phyloP scores from a whole-genome alignment of 2,888 invertebrate genomes.

The Plebejus melissa region DNA sequence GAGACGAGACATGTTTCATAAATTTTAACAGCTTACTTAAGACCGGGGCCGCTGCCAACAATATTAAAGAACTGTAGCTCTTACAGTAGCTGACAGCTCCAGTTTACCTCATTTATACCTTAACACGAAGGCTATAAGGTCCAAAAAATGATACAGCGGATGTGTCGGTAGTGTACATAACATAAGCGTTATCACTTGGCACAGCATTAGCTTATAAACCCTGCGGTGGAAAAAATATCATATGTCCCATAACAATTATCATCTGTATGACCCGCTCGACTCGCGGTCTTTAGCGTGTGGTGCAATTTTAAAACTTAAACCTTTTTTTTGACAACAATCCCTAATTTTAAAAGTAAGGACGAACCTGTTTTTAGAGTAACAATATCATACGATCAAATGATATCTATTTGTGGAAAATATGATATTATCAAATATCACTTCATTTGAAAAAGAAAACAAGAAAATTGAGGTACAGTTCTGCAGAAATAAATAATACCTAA shows the following conservation, averaged over 20 bases:
- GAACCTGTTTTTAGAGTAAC: background rate
- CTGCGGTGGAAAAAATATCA: conserved; percentile 38
- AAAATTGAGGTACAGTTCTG: too few relatives aligned
- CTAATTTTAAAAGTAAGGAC: background rate
- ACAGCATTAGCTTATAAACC: conserved; percentile 36
- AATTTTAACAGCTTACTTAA: conserved; percentile 26
- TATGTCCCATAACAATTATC: conserved; percentile 60
- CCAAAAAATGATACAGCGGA: background rate
- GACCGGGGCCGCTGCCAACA: conserved; percentile 14
- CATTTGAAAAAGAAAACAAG: too few relatives aligned
- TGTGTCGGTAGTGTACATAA: conserved; percentile 21
- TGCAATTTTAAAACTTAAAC: conserved; percentile 32
- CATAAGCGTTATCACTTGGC: conserved; percentile 37
- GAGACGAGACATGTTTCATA: conserved; percentile 17
- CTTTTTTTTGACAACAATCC: background rate
- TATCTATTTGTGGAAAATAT: too few relatives aligned
- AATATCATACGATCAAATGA: too few relatives aligned
- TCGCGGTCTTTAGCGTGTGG: conserved; percentile 37
- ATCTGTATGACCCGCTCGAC: conserved; percentile 47
- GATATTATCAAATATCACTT: too few relatives aligned
- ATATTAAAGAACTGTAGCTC: conserved; percentile 21
- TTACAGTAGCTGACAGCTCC: background rate
- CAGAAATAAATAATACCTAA: too few relatives aligned
- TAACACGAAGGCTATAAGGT: conserved; percentile 30
- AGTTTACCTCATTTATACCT: background rate